These are phyloP conservation scores for Leucophora obtusa DNA, from an alignment of 2,888 invertebrate species.

Conservation along the genomic window DNA sequence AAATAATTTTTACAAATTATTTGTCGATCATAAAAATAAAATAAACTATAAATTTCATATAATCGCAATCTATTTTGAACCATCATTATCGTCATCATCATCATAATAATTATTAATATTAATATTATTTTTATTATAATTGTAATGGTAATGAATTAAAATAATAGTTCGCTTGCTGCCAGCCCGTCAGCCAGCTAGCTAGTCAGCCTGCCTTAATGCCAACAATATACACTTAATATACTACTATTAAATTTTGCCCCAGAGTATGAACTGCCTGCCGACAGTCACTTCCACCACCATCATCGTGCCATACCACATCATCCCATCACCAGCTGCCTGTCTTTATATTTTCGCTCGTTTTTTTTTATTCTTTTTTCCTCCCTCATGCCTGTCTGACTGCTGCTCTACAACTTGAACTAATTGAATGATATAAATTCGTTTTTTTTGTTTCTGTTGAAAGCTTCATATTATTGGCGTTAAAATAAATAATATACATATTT, in stretches of 20 bases:
- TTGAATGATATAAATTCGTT: conserved; percentile 40
- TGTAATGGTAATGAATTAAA: conserved; percentile 61
- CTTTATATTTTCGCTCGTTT: conserved; percentile 27
- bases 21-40: conserved; percentile 1
- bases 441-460: conserved; percentile 52
- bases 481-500: conserved; percentile 40
- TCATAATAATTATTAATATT: conserved; percentile 19
- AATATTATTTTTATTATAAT: conserved; percentile 58
- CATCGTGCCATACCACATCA: conserved; percentile 5
- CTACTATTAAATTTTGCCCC: conserved; percentile 25
- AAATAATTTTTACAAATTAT: conserved; percentile 3
- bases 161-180: conserved; percentile 51
- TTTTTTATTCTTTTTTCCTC: background rate
- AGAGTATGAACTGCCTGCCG: conserved; percentile 10
- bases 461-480: conserved; percentile 57
- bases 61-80: conserved; percentile 35
- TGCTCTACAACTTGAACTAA: conserved; percentile 24
- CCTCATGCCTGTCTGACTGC: conserved; percentile 26
- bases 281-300: conserved; percentile 1
- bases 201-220: background rate
- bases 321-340: conserved; percentile 46
- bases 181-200: background rate
- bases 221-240: conserved; percentile 9
- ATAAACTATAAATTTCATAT: conserved; percentile 9
- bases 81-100: conserved; percentile 31